Evolutionary conservation across 2,888 invertebrate species (phyloP).

Genomic region (Cephus pulcher): DNA sequence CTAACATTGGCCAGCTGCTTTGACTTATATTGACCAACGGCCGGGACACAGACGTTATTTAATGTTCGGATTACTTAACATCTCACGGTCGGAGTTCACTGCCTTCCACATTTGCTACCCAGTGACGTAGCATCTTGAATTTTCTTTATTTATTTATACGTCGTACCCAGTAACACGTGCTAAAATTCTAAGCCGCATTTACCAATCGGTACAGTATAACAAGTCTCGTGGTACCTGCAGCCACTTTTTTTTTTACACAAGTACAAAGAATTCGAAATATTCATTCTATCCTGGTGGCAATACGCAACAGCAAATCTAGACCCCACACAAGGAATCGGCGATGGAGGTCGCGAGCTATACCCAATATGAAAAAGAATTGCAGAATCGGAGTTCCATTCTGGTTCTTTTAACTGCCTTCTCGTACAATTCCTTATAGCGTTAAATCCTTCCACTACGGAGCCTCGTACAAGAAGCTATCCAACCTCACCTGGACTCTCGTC

Average conservation of each 20-base stretch:
- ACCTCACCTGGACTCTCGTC: neutral
- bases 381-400: neutral
- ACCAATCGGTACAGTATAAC: neutral
- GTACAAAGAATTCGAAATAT: neutral
- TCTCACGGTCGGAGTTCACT: conserved; percentile 4
- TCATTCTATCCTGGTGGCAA: neutral
- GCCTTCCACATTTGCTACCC: neutral
- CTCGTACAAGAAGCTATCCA: neutral
- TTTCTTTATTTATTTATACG: neutral
- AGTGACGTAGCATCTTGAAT: neutral
- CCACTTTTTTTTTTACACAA: neutral
- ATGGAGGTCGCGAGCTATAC: neutral
- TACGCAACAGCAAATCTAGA: neutral
- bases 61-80: neutral
- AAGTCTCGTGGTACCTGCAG: too few relatives aligned
- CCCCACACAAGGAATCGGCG: neutral
- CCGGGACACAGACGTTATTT: neutral
- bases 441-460: neutral
- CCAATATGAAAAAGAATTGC: neutral
- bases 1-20: neutral
- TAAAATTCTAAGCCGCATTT: neutral
- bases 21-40: neutral
- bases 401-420: neutral
- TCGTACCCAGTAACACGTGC: neutral
- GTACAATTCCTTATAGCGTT: neutral